Conservation (phyloP, 92 coral and sea anemone species). For the Epizoanthus scotinus region DNA sequence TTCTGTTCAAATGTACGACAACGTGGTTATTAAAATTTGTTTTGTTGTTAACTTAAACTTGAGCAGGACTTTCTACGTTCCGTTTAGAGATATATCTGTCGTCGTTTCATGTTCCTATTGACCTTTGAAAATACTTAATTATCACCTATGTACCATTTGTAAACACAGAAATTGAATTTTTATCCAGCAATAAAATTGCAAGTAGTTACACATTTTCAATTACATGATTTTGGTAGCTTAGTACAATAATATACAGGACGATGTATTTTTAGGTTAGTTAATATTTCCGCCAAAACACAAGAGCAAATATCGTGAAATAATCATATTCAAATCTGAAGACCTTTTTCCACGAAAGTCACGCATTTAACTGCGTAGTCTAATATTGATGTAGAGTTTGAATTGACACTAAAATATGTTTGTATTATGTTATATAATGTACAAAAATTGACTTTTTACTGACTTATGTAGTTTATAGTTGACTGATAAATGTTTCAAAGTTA, state of each 20-base stretch:
- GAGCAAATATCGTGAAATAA: constrained; percentile 10
- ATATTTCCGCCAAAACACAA: constrained; percentile 15
- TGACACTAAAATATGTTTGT: not conserved
- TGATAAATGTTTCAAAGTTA: no score
- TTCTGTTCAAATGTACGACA: not conserved
- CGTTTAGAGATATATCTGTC: not conserved
- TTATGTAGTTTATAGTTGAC: no score
- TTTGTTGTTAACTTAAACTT: not conserved
- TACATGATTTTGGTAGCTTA: not conserved
- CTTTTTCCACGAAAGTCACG: constrained; percentile 11
- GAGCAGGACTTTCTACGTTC: not conserved
- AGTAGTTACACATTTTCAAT: not conserved
- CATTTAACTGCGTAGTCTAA: not conserved
- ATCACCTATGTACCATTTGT: not conserved
- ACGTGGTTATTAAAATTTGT: not conserved
- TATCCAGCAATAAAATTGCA: not conserved
- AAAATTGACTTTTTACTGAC: no score
- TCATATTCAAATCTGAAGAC: not conserved
- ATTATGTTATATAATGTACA: no score
- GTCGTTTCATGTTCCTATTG: not conserved
- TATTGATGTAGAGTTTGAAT: not conserved
- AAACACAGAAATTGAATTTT: no score
- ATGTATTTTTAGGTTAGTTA: constrained; percentile 26
- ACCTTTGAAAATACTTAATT: constrained; percentile 1
- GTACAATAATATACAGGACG: not conserved